Evolutionary conservation across 1,140 invertebrate genomes (phyloP).

Genomic region (Musca domestica): DNA sequence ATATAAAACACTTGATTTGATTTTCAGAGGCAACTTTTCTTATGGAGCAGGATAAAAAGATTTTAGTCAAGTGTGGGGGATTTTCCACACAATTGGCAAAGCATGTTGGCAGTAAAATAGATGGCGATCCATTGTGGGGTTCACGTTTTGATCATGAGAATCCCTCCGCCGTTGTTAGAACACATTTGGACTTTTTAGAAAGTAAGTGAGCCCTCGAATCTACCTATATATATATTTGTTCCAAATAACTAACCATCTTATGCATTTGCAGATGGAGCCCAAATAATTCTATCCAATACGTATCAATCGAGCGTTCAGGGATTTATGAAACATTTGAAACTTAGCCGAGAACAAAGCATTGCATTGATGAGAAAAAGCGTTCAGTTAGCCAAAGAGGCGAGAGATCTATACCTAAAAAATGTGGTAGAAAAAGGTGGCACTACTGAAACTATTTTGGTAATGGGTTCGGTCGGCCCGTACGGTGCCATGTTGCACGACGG

Average conservation of each 20-base stretch:
- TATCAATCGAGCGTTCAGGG: slow-evolving; percentile 85
- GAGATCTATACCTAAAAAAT: slow-evolving; percentile 32
- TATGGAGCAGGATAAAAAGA: neutral
- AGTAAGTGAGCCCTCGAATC: slow-evolving; percentile 27
- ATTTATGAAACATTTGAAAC: slow-evolving; percentile 68
- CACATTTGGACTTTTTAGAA: slow-evolving; percentile 74
- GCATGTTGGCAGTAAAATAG: slow-evolving; percentile 67
- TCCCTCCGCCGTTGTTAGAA: slow-evolving; percentile 68
- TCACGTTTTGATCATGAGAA: slow-evolving; percentile 70
- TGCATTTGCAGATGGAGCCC: slow-evolving; percentile 66
- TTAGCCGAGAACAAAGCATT: slow-evolving; percentile 63
- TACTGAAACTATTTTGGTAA: slow-evolving; percentile 45
- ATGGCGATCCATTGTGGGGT: slow-evolving; percentile 79
- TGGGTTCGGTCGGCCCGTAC: slow-evolving; percentile 87
- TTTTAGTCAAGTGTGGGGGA: slow-evolving; percentile 73
- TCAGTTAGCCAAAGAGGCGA: slow-evolving; percentile 58
- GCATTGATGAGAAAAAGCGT: slow-evolving; percentile 71
- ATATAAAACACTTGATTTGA: too few species aligned
- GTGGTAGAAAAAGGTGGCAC: slow-evolving; percentile 19
- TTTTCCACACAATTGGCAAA: slow-evolving; percentile 74
- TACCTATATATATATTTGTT: neutral
- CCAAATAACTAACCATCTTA: neutral
- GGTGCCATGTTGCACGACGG: slow-evolving; percentile 83
- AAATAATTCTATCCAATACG: slow-evolving; percentile 81
- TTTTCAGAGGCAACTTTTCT: too few species aligned